Evolutionary conservation across 2,113 vertebrate species (phyloP).

Genomic region (Vireo altiloquus): DNA sequence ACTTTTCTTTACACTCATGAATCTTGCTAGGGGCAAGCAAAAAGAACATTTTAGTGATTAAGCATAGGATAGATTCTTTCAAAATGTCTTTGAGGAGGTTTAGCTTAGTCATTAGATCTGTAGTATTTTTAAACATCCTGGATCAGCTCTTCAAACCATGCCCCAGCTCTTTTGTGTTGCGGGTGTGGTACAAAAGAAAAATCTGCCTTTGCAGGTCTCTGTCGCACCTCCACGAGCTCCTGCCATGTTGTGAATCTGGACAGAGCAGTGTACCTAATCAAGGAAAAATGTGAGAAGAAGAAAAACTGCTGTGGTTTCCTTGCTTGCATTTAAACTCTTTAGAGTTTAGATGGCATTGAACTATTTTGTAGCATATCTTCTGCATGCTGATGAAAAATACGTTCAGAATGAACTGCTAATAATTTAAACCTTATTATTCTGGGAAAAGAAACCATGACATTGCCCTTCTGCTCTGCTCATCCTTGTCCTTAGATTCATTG

Average conservation of each 20-base stretch:
- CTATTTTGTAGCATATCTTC: conserved; percentile 1
- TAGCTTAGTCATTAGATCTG: conserved; percentile 5
- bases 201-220: neutral
- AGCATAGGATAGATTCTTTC: neutral
- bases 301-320: neutral
- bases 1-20: neutral
- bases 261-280: neutral
- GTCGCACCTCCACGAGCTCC: neutral
- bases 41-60: neutral
- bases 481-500: neutral
- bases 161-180: neutral
- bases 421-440: neutral
- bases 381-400: neutral
- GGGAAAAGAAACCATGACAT: neutral
- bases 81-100: neutral
- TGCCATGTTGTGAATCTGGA: neutral
- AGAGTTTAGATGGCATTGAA: conserved; percentile 24
- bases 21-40: neutral
- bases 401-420: neutral
- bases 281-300: neutral
- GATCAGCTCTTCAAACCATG: neutral
- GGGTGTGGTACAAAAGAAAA: neutral
- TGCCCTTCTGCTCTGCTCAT: neutral
- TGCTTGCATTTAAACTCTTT: neutral
- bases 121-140: conserved; percentile 19